Conservation (phyloP, 2,888 invertebrate genomes). For the Lithophane ornitopus region DNA sequence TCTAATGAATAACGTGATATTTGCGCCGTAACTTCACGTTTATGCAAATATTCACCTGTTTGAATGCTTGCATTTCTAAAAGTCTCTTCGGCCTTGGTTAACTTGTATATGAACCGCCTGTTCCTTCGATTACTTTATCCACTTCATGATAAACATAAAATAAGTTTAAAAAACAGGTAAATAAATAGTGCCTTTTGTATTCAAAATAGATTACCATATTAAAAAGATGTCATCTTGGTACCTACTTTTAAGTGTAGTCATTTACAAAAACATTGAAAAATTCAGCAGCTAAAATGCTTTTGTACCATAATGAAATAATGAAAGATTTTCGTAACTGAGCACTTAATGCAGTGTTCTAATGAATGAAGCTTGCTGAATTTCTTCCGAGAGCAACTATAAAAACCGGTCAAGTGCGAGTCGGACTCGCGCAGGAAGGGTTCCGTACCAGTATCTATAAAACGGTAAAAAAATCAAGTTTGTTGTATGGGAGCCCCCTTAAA, state of each 20-base stretch:
- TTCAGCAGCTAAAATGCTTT: not conserved
- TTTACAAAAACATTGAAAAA: not conserved
- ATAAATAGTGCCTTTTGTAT: not conserved
- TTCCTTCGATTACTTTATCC: not conserved
- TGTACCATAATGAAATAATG: not conserved
- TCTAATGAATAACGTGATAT: slow-evolving; percentile 19
- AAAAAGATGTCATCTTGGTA: not conserved
- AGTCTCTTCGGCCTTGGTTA: not conserved
- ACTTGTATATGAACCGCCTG: not conserved
- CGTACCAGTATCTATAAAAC: too few relatives aligned
- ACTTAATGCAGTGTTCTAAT: not conserved
- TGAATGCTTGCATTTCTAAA: slow-evolving; percentile 8
- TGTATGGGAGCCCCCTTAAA: too few relatives aligned
- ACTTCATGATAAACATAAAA: not conserved
- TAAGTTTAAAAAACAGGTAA: not conserved
- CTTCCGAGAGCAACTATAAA: too few relatives aligned
- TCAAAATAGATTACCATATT: not conserved
- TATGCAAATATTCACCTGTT: slow-evolving; percentile 38
- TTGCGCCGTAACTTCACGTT: slow-evolving; percentile 25
- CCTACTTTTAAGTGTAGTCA: not conserved
- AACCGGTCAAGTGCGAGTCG: too few relatives aligned
- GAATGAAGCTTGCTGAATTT: not conserved
- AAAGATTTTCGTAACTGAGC: not conserved
- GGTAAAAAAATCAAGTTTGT: too few relatives aligned
- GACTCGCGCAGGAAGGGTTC: too few relatives aligned